These are phyloP conservation scores for Drosophila subsilvestris DNA, from an alignment of 2,888 invertebrate genomes.

Conservation along the genomic window DNA sequence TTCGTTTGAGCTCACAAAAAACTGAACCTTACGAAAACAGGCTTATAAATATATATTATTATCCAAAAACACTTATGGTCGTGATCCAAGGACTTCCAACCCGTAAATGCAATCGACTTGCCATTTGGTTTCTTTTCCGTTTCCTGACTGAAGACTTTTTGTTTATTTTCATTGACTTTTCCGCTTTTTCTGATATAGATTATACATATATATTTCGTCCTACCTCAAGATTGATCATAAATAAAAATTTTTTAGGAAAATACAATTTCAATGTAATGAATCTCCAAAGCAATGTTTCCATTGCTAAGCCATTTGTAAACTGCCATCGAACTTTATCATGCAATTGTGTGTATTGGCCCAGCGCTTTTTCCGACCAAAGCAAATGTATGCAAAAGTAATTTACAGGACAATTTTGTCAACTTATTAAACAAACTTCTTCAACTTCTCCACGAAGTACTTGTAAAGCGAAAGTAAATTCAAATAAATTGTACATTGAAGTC, in stretches of 20 bases:
- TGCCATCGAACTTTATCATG: conserved; percentile 13
- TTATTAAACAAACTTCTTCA: conserved; percentile 30
- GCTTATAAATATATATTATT: no score
- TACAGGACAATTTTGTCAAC: conserved; percentile 38
- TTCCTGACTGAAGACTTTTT: no score
- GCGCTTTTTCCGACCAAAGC: conserved; percentile 19
- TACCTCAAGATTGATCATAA: background rate
- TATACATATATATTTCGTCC: no score
- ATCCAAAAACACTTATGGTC: no score
- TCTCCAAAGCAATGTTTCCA: conserved; percentile 22
- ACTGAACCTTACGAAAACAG: no score
- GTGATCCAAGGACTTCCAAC: no score
- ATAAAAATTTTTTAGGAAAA: no score
- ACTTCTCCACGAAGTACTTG: background rate
- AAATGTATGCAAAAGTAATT: conserved; percentile 48
- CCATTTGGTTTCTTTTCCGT: background rate
- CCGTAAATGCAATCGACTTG: no score
- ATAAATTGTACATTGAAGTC: conserved; percentile 27
- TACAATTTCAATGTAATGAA: conserved; percentile 12
- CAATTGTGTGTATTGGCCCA: conserved; percentile 29
- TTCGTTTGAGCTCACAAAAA: no score
- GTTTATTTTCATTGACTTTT: no score
- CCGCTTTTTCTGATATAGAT: no score
- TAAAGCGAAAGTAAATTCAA: conserved; percentile 14
- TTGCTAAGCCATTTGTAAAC: background rate